These are phyloP conservation scores for Clavelina lepadiformis DNA, from an alignment of 23 tunicate genomes.

Conservation along the genomic window DNA sequence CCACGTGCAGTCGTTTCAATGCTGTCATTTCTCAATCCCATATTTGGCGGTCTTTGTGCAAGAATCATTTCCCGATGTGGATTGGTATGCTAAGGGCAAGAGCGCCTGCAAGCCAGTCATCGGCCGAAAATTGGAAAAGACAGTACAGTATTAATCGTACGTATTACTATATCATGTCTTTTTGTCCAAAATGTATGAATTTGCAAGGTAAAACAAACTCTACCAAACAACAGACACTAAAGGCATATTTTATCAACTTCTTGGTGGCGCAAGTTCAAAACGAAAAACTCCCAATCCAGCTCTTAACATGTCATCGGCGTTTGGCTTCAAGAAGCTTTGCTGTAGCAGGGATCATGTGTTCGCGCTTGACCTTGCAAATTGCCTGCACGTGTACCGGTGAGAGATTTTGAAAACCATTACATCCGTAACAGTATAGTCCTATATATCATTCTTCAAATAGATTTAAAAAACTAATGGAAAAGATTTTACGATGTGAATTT, in stretches of 20 bases:
- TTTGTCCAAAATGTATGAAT: not conserved
- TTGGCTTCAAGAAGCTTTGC: conserved; percentile 72
- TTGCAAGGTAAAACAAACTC: no score
- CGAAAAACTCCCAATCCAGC: conserved; percentile 28
- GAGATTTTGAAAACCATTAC: no score
- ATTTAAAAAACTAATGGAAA: not conserved
- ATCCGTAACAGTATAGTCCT: not conserved
- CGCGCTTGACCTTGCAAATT: conserved; percentile 56
- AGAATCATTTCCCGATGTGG: conserved; percentile 50
- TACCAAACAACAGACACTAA: conserved; percentile 66
- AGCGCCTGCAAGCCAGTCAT: conserved; percentile 7
- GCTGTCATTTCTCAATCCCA: conserved; percentile 49
- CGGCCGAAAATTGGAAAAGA: conserved; percentile 58
- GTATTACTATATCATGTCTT: conserved; percentile 9
- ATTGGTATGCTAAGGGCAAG: conserved; percentile 10
- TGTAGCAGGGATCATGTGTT: conserved; percentile 92
- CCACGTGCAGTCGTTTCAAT: conserved; percentile 47
- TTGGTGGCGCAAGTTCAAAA: conserved; percentile 53
- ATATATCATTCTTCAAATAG: not conserved
- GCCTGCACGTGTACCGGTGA: conserved; percentile 84
- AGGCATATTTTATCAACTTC: conserved; percentile 49
- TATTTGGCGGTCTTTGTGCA: conserved; percentile 58
- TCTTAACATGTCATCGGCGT: conserved; percentile 48
- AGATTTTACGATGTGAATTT: not conserved
- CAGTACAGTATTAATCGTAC: conserved; percentile 69